Evolutionary conservation across 2,797 vertebrate genomes (phyloP).

Genomic region (Tokudaia muenninki): DNA sequence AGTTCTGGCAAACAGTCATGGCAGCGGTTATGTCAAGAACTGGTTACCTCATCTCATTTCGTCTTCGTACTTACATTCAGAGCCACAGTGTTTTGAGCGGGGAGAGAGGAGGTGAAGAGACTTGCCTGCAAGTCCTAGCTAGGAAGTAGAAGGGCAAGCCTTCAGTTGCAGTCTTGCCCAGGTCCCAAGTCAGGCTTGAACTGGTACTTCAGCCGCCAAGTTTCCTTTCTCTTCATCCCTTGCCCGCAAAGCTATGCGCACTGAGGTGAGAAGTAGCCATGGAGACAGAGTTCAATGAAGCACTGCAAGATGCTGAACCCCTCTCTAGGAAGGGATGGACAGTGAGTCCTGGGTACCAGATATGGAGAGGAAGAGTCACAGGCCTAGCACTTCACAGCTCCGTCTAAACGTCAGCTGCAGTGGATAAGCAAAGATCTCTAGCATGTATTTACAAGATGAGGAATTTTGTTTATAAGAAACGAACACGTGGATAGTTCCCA

Average conservation of each 20-base stretch:
- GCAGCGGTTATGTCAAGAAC: neutral
- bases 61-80: neutral
- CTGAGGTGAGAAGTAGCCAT: neutral
- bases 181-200: neutral
- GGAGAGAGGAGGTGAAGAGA: neutral
- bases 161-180: neutral
- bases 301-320: neutral
- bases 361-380: neutral
- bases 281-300: rapidly evolving
- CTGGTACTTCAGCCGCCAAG: neutral
- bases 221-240: too few relatives aligned
- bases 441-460: constrained; percentile 50
- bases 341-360: neutral
- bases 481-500: neutral
- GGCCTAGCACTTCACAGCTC: neutral
- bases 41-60: neutral
- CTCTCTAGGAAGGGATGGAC: neutral
- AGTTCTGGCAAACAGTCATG: neutral
- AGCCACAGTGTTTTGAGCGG: neutral
- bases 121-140: neutral
- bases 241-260: neutral
- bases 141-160: neutral
- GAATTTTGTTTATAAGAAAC: constrained; percentile 54
- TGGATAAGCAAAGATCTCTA: neutral
- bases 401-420: constrained; percentile 9